A percentile compares a stretch with the other conserved stretches of the same genome.
Evolutionary conservation across 2,888 invertebrate genomes (phyloP).

Genomic region (Minunthozetes semirufus): DNA sequence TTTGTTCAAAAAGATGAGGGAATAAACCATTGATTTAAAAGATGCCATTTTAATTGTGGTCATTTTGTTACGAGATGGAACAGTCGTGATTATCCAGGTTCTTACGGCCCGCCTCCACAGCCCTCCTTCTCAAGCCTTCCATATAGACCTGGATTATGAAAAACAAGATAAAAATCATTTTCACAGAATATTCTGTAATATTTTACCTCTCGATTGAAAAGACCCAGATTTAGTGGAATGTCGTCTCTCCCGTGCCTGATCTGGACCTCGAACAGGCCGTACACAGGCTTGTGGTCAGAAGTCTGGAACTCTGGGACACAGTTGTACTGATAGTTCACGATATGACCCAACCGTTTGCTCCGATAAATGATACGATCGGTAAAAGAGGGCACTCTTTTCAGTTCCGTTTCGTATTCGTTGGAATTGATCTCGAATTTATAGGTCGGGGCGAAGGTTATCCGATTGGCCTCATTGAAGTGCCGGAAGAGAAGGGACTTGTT

Average conservation of each 20-base stretch:
- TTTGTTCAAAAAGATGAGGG: no score
- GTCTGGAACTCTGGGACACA: background rate
- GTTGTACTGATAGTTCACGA: constrained; percentile 1
- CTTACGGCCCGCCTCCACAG: constrained; percentile 10
- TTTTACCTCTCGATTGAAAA: constrained; percentile 10
- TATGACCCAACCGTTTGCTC: constrained; percentile 13
- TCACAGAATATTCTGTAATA: background rate
- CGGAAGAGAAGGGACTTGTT: background rate
- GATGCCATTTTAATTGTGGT: no score
- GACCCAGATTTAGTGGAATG: constrained; percentile 6
- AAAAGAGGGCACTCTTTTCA: background rate
- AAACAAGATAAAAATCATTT: background rate
- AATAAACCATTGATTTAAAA: no score
- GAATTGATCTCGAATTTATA: constrained; percentile 6
- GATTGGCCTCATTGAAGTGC: background rate
- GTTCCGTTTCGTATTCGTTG: background rate
- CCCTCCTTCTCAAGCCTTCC: background rate
- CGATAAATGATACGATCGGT: constrained; percentile 2
- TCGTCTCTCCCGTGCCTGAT: constrained; percentile 12
- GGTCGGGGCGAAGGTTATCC: background rate
- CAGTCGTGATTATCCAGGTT: background rate
- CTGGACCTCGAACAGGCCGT: background rate
- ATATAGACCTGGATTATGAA: constrained; percentile 6
- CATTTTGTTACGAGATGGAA: no score
- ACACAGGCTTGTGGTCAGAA: constrained; percentile 11